A percentile compares a stretch with the other conserved stretches of the same genome.
phyloP scores from a whole-genome alignment of 2,888 invertebrate genomes.

The Lissocephala sabroskyi region DNA sequence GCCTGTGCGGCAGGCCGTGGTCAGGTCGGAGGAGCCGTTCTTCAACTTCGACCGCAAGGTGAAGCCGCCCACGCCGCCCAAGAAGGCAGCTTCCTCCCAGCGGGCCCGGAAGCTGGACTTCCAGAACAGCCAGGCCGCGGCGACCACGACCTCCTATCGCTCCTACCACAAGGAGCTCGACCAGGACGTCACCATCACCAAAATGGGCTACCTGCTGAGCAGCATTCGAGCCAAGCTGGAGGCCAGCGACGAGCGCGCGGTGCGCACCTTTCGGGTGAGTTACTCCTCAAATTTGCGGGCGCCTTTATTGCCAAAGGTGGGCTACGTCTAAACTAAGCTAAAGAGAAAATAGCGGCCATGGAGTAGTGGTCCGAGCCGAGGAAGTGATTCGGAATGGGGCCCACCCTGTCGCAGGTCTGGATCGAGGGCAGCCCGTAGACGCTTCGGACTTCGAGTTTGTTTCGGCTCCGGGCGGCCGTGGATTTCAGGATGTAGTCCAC shows the following conservation, averaged over 20 bases:
- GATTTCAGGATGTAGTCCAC: conserved; percentile 94
- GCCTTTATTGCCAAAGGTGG: neutral
- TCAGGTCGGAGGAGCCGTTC: conserved; percentile 23
- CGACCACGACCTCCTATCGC: conserved; percentile 57
- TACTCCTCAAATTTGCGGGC: neutral
- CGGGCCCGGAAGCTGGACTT: conserved; percentile 58
- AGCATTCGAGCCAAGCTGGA: conserved; percentile 67
- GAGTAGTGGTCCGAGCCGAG: conserved; percentile 90
- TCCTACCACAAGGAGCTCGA: conserved; percentile 69
- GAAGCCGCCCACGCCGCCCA: conserved; percentile 57
- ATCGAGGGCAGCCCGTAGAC: conserved; percentile 80
- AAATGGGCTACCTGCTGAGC: conserved; percentile 68
- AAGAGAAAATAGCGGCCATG: conserved; percentile 79
- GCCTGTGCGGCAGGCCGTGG: conserved; percentile 8
- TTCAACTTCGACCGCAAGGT: conserved; percentile 69
- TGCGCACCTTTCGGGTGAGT: conserved; percentile 65
- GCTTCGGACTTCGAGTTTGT: conserved; percentile 70
- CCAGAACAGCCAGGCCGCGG: conserved; percentile 24
- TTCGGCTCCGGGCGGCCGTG: conserved; percentile 67
- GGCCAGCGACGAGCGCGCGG: conserved; percentile 61
- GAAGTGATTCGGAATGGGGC: conserved; percentile 81
- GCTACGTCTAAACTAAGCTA: conserved; percentile 25
- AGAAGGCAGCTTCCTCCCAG: conserved; percentile 34
- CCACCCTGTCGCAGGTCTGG: conserved; percentile 75
- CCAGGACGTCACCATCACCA: conserved; percentile 65